These are phyloP conservation scores for Brienomyrus longianalis DNA, from an alignment of 2,113 vertebrate species.

Conservation along the genomic window DNA sequence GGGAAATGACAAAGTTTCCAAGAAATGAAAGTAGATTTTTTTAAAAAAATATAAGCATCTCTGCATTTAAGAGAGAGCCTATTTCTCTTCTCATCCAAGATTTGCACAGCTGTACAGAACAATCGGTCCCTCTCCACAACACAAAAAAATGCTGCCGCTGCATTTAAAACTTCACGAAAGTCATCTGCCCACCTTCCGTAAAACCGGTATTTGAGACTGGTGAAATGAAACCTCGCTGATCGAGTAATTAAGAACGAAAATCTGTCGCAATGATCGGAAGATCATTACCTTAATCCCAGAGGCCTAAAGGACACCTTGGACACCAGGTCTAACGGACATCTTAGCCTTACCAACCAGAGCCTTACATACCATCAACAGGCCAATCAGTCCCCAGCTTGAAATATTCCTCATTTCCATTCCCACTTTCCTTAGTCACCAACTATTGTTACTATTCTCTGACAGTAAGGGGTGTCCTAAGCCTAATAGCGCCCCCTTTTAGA, in stretches of 20 bases:
- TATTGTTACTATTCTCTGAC: background rate
- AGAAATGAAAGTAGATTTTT: background rate
- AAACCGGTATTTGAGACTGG: background rate
- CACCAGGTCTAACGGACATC: background rate
- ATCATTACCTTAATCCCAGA: background rate
- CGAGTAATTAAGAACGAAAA: background rate
- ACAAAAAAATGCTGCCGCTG: background rate
- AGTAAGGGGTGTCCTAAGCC: background rate
- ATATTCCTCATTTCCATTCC: background rate
- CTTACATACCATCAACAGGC: constrained; percentile 34
- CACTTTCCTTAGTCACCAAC: background rate
- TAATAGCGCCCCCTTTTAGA: background rate
- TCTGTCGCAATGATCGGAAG: background rate
- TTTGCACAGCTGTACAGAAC: background rate
- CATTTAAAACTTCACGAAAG: background rate
- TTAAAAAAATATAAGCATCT: background rate
- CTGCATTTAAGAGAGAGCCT: background rate
- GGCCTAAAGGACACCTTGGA: constrained; percentile 41
- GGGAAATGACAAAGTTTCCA: background rate
- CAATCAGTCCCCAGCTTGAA: constrained; percentile 30
- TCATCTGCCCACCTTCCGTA: background rate
- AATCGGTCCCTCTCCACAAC: background rate
- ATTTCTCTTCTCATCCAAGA: background rate
- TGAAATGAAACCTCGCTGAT: background rate
- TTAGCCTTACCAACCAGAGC: too few species aligned